phyloP scores from a whole-genome alignment of 2,797 vertebrate genomes.

The Arvicola amphibius region DNA sequence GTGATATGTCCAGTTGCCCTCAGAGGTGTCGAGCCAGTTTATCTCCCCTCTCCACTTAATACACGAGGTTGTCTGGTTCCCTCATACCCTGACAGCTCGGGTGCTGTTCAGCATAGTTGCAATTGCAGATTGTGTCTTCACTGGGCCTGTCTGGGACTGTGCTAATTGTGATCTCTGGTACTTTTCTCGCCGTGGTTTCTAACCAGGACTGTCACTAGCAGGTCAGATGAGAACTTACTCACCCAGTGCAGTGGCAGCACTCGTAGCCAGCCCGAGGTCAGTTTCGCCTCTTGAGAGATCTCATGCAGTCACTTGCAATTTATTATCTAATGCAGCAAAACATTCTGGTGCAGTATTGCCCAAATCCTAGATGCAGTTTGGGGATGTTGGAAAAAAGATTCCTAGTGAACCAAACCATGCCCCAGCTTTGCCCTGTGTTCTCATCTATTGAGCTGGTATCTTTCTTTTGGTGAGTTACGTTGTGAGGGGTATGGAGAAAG shows the following conservation, averaged over 20 bases:
- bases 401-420: rapidly evolving
- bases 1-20: not conserved
- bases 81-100: not conserved
- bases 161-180: conserved; percentile 62
- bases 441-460: not conserved
- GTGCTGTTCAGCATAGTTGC: not conserved
- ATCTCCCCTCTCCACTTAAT: not conserved
- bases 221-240: conserved; percentile 78
- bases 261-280: conserved; percentile 74
- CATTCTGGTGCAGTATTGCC: conserved; percentile 42
- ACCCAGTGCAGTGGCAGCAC: conserved; percentile 59
- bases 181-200: conserved; percentile 64
- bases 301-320: conserved; percentile 76
- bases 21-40: not conserved
- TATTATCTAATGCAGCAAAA: conserved; percentile 74
- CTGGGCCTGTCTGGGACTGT: conserved; percentile 51
- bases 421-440: not conserved
- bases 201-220: conserved; percentile 76
- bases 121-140: conserved; percentile 41
- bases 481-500: not conserved
- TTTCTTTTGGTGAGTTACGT: conserved; percentile 5
- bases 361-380: conserved; percentile 34
- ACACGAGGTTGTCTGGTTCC: not conserved
- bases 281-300: conserved; percentile 76
- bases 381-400: conserved; percentile 12